Evolutionary conservation across 1,140 invertebrate genomes (phyloP), one percentile per base, ranked within the genome.

Genomic region (Neodiprion pinetum): DNA sequence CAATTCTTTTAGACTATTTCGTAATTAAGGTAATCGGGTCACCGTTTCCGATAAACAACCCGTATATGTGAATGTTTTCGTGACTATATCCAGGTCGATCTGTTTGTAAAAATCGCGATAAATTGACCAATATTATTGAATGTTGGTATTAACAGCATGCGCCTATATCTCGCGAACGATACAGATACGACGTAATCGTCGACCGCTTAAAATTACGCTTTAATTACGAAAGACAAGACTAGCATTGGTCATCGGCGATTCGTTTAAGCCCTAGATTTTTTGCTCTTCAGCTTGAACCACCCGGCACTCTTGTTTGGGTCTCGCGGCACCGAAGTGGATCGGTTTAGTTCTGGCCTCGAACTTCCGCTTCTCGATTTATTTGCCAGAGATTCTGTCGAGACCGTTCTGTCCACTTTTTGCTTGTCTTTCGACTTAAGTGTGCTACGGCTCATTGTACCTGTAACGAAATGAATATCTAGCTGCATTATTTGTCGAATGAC

Each of bases 251-350:
- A 86, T 87, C 88, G 87, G 86, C 85, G 86, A 84, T 73, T 84
- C 77, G 75, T 78, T 88, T 80, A 88, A 79, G 85, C 84, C 78
- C 85, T 86, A 79, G 88, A 90, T 79, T 92, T 92, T 78, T 92
- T 92, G 84, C 89, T 92, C 82, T 91, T 91, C 77, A 92, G 85
- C 83, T 92, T 94, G 80, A 93, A 93, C 93, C 93, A 93, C 74
- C 92, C 92, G 48, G 93, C 92, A 72, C 91, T 91, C 79, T 93
- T 93, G 82, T 91, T 92, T 72, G 91, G 89, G 80, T 93, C 92
- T 77, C 92, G 91, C 74, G 92, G 92, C 88, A 93, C 93, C 1
- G 93, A 93, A 49, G 92, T 90, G 0, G 93, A 94, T 76, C 93
- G 88, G 82, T 82, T 82, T 77, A 88, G 71, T 76, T 88, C 82